These are phyloP conservation scores for Solea solea DNA, from an alignment of 2,113 vertebrate genomes.

Conservation along the genomic window DNA sequence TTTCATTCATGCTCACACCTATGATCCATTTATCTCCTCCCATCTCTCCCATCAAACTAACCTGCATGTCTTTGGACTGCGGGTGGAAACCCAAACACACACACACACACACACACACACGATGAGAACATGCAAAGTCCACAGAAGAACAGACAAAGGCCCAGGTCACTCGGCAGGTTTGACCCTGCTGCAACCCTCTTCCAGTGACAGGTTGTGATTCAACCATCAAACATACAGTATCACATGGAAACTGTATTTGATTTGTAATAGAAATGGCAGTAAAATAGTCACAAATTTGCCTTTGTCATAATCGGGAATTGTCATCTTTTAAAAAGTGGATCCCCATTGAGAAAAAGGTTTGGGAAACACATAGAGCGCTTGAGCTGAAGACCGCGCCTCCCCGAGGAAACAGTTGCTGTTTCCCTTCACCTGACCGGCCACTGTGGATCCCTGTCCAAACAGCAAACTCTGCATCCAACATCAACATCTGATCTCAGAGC, in stretches of 20 bases:
- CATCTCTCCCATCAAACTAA: too few relatives aligned
- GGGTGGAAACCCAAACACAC: background rate
- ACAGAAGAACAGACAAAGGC: background rate
- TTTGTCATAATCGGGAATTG: too few relatives aligned
- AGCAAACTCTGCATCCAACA: constrained; percentile 50
- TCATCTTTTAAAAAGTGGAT: too few relatives aligned
- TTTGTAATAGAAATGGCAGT: too few relatives aligned
- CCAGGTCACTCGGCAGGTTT: background rate
- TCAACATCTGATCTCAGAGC: constrained; percentile 73
- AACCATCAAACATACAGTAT: too few relatives aligned
- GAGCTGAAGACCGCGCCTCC: constrained; percentile 18
- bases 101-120: too few relatives aligned
- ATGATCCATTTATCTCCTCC: too few relatives aligned
- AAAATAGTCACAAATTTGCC: too few relatives aligned
- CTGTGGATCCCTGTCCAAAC: constrained; percentile 47
- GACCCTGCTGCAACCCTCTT: background rate
- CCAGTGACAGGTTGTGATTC: background rate
- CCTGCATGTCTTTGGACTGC: background rate
- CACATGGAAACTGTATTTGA: too few relatives aligned
- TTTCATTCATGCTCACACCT: too few relatives aligned
- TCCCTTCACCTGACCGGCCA: constrained; percentile 47
- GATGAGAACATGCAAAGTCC: background rate
- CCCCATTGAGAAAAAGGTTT: too few relatives aligned
- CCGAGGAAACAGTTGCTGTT: constrained; percentile 29
- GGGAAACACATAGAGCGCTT: background rate